Evolutionary conservation across 2,797 vertebrate species (phyloP).

Genomic region (Chaetodon trifasciatus): DNA sequence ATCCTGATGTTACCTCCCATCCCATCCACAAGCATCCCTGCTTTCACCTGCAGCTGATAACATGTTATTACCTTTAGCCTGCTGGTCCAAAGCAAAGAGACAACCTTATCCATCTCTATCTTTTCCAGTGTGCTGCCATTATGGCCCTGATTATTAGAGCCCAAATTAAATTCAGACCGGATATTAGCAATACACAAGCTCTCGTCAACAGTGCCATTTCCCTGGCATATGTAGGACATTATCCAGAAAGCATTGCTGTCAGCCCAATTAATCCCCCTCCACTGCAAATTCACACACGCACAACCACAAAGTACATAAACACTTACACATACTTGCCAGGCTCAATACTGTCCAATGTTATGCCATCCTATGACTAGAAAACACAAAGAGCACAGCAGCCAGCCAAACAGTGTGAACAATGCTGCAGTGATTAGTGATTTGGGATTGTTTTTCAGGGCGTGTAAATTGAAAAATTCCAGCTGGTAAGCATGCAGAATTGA

Average conservation of each 20-base stretch:
- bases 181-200: slow-evolving; percentile 97
- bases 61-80: slow-evolving; percentile 88
- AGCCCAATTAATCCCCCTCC: slow-evolving; percentile 79
- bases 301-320: slow-evolving; percentile 31
- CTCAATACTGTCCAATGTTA: slow-evolving; percentile 48
- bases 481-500: slow-evolving; percentile 71
- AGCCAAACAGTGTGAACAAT: slow-evolving; percentile 65
- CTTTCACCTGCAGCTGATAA: slow-evolving; percentile 87
- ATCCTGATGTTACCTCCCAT: slow-evolving; percentile 9
- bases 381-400: slow-evolving; percentile 55
- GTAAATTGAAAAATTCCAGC: slow-evolving; percentile 79
- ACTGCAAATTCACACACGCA: slow-evolving; percentile 39
- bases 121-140: slow-evolving; percentile 91
- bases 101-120: slow-evolving; percentile 91
- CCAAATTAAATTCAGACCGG: slow-evolving; percentile 97
- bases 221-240: slow-evolving; percentile 93
- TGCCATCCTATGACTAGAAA: slow-evolving; percentile 23
- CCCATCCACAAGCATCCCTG: slow-evolving; percentile 13
- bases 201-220: slow-evolving; percentile 95
- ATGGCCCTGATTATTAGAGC: slow-evolving; percentile 94
- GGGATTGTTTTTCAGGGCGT: slow-evolving; percentile 77
- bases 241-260: slow-evolving; percentile 89
- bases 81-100: slow-evolving; percentile 86
- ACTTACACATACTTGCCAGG: slow-evolving; percentile 15
- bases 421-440: slow-evolving; percentile 74